Evolutionary conservation across 2,888 invertebrate species (phyloP), one percentile per base, ranked within the genome.

Genomic region (Drosophila stalkeri): DNA sequence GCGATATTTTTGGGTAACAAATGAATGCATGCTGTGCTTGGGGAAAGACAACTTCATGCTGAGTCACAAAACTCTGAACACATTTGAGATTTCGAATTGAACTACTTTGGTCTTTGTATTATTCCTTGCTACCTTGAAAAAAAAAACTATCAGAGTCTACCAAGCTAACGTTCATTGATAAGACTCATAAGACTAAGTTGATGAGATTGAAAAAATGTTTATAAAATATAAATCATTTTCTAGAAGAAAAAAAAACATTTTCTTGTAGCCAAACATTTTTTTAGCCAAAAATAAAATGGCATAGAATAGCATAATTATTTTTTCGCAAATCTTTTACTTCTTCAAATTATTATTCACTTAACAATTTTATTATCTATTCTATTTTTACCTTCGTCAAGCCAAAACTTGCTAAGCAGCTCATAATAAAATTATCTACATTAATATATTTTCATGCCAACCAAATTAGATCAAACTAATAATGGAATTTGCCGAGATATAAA

Each of bases 21-120:
- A 51, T 33, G 51, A 18, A 18, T 7, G 18, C 51, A 51, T 51
- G 51, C 51, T 51, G 51, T 18, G 51, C 33, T 51, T 51, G 33
- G 18, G 3, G 11, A 12, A 18, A 51, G 6, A 18, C 49, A 33
- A 33, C 7, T 18, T 33, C 18, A 51, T 14, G 51, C 51, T 51
- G 51, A 51, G 51, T 18, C 33, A 18, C n/a, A 49, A 11, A 5
- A 49, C n/a, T n/a, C 11, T 49, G 31, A 49, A 2, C 31, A 31
- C 11, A n/a, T 5, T n/a, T 49, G 31, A n/a, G 2, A 2, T 5
- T n/a, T 49, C 1, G 5, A 27, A 47, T 47, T n/a, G 16, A 5
- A 4, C 9, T n/a, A n/a, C 2, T 47, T 47, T 12, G 23, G 44
- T n/a, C 18, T 18, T 3, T 43, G 9, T 3, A 41, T 6, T 1